Evolutionary conservation across 2,113 vertebrate species (phyloP).

Genomic region (Poeciliopsis prolifica): DNA sequence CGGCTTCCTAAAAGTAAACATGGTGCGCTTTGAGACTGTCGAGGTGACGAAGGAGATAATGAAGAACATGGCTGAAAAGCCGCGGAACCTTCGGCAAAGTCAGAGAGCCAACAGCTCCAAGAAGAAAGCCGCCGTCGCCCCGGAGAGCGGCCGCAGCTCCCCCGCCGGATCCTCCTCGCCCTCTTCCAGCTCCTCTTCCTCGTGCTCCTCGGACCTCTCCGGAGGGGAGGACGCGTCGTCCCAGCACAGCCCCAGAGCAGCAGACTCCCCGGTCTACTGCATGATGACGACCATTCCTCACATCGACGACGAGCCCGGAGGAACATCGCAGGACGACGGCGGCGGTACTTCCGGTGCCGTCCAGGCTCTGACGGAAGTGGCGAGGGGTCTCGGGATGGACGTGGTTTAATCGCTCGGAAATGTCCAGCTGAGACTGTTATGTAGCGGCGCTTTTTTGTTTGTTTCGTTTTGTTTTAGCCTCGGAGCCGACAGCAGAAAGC

Average conservation of each 20-base stretch:
- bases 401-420: slow-evolving; percentile 68
- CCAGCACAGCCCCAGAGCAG: slow-evolving; percentile 58
- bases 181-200: slow-evolving; percentile 67
- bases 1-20: slow-evolving; percentile 78
- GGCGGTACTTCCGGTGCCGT: slow-evolving; percentile 72
- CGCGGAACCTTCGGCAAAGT: slow-evolving; percentile 66
- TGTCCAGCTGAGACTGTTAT: slow-evolving; percentile 9
- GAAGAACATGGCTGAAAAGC: slow-evolving; percentile 85
- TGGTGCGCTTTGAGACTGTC: slow-evolving; percentile 82
- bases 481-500: background rate
- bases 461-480: background rate
- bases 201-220: slow-evolving; percentile 63
- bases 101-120: slow-evolving; percentile 46
- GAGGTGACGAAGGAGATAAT: slow-evolving; percentile 85
- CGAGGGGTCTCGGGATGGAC: slow-evolving; percentile 83
- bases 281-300: slow-evolving; percentile 77
- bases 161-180: slow-evolving; percentile 57
- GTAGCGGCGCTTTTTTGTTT: background rate
- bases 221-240: slow-evolving; percentile 49
- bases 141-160: slow-evolving; percentile 48
- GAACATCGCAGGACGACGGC: slow-evolving; percentile 34
- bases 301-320: slow-evolving; percentile 60
- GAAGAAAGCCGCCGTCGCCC: slow-evolving; percentile 40
- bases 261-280: slow-evolving; percentile 75
- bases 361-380: slow-evolving; percentile 79